Percentiles rank a stretch among this genome's conserved stretches.
phyloP scores from a whole-genome alignment of 37 sponge, comb jelly and placozoan species.

The Oopsacas minuta region DNA sequence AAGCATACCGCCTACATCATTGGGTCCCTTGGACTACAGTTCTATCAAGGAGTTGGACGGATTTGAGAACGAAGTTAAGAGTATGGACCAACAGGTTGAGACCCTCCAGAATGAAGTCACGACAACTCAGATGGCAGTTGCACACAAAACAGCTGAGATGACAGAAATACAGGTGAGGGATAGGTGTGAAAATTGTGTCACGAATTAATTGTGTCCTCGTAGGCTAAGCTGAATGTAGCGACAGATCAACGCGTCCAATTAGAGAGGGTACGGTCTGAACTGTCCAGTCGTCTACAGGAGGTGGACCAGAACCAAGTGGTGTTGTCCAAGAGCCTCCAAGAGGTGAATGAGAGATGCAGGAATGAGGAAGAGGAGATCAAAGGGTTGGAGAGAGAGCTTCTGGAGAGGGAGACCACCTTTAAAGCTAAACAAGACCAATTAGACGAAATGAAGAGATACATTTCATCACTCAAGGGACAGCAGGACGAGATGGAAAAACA shows the following conservation, averaged over 20 bases:
- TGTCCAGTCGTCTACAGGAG: background rate
- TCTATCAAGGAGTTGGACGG: background rate
- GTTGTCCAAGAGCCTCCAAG: background rate
- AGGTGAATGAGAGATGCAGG: background rate
- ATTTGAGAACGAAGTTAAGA: background rate
- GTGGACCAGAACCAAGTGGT: background rate
- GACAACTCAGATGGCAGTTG: background rate
- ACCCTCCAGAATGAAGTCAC: background rate
- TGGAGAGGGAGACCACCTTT: conserved; percentile 1
- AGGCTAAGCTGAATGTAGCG: background rate
- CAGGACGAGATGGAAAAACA: background rate
- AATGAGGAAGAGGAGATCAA: background rate
- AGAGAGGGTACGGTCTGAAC: background rate
- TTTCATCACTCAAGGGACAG: background rate
- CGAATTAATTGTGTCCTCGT: background rate
- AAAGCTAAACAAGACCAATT: background rate
- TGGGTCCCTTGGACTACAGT: background rate
- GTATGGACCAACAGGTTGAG: background rate
- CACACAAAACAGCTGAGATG: background rate
- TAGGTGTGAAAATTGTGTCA: too few species aligned
- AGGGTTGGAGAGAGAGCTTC: background rate
- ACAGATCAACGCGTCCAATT: background rate
- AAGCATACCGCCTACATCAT: background rate
- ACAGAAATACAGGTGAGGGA: background rate
- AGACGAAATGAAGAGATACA: background rate